These are phyloP conservation scores for Pogonocherus hispidulus DNA, from an alignment of 2,888 invertebrate species.

Conservation along the genomic window DNA sequence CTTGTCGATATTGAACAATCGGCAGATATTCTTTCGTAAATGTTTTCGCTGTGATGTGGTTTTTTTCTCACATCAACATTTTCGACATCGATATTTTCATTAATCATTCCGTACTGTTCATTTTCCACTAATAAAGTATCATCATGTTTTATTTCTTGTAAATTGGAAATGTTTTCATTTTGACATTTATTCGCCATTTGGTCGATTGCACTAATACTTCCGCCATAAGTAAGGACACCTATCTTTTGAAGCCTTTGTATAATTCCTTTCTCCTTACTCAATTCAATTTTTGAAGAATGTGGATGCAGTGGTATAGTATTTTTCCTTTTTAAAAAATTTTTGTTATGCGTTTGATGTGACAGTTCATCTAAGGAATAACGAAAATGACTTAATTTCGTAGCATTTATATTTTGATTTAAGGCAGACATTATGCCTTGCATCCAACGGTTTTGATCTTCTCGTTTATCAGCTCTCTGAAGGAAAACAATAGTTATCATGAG, in stretches of 20 bases:
- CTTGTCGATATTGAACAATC: slow-evolving; percentile 3
- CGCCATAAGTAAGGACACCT: slow-evolving; percentile 61
- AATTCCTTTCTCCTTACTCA: slow-evolving; percentile 48
- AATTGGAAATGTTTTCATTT: not conserved
- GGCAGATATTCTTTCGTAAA: slow-evolving; percentile 49
- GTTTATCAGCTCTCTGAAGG: slow-evolving; percentile 68
- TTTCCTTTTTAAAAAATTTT: slow-evolving; percentile 42
- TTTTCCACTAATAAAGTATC: slow-evolving; percentile 31
- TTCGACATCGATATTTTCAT: slow-evolving; percentile 37
- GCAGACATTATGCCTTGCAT: slow-evolving; percentile 70
- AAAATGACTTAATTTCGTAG: slow-evolving; percentile 63
- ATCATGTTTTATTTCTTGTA: slow-evolving; percentile 26
- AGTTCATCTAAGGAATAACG: slow-evolving; percentile 66
- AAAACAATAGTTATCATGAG: not conserved
- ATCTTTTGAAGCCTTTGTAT: slow-evolving; percentile 61
- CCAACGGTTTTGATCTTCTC: slow-evolving; percentile 70
- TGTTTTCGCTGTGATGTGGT: slow-evolving; percentile 35
- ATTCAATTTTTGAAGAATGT: slow-evolving; percentile 29
- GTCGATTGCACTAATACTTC: slow-evolving; percentile 39
- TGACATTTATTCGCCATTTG: slow-evolving; percentile 7
- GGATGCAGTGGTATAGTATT: slow-evolving; percentile 45
- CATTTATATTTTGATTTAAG: slow-evolving; percentile 61
- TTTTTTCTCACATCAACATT: slow-evolving; percentile 14
- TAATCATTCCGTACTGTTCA: slow-evolving; percentile 29
- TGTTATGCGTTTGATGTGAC: slow-evolving; percentile 23